A percentile compares a stretch with the other conserved stretches of the same genome.
Conservation (phyloP, 2,888 invertebrate genomes). For the Noctua janthe region DNA sequence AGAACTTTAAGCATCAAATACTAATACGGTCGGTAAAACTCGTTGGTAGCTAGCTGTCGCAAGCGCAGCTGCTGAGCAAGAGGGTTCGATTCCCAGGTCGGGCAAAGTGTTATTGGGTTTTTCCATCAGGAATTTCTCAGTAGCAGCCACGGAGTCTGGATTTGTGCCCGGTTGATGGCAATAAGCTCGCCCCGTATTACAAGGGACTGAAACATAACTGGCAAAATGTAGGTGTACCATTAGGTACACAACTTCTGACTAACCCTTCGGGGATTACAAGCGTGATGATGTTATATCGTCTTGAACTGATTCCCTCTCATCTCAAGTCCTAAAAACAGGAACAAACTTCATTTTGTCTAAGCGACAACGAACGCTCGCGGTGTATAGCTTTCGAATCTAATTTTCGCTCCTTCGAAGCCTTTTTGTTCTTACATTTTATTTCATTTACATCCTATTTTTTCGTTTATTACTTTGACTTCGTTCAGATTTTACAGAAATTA, state of each 20-base stretch:
- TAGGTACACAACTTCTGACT: background rate
- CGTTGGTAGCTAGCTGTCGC: no score
- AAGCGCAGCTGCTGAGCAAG: no score
- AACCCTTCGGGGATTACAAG: background rate
- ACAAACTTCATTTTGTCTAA: constrained; percentile 80
- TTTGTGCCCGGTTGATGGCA: background rate
- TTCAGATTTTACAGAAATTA: constrained; percentile 51
- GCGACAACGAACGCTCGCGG: constrained; percentile 75
- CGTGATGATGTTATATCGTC: background rate
- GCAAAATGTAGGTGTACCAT: background rate
- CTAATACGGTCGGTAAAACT: no score
- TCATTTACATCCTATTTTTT: constrained; percentile 66
- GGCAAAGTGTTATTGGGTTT: no score
- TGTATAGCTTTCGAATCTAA: constrained; percentile 82
- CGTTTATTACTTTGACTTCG: constrained; percentile 56
- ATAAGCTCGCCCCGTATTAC: background rate
- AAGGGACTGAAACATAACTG: background rate
- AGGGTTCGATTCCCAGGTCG: no score
- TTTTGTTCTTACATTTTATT: constrained; percentile 66
- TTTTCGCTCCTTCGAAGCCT: constrained; percentile 73
- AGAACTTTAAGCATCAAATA: no score
- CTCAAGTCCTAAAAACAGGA: constrained; percentile 74
- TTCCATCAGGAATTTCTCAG: background rate
- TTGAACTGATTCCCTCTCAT: constrained; percentile 62
- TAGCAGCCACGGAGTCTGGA: background rate